phyloP scores from a whole-genome alignment of 2,113 vertebrate genomes.

The Thermophis baileyi region DNA sequence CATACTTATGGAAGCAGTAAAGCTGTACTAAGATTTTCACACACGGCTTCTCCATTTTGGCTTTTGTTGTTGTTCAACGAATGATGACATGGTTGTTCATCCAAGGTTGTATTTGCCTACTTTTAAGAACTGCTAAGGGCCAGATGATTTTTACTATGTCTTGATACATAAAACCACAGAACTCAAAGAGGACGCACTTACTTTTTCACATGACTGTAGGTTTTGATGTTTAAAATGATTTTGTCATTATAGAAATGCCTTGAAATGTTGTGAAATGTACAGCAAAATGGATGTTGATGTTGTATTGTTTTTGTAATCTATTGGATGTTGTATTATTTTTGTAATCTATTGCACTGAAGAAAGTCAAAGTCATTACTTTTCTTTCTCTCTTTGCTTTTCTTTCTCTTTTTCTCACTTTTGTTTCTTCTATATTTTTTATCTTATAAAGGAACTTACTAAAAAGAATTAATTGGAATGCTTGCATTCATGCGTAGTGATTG shows the following conservation, averaged over 20 bases:
- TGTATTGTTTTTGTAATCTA: neutral
- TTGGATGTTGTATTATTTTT: neutral
- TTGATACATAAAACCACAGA: neutral
- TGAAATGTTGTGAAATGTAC: neutral
- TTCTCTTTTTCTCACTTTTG: neutral
- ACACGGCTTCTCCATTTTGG: neutral
- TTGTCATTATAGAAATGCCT: neutral
- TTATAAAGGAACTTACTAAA: neutral
- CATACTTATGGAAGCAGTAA: neutral
- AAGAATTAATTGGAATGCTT: constrained; percentile 15
- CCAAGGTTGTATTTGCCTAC: neutral
- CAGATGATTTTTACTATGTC: neutral
- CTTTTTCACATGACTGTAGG: neutral
- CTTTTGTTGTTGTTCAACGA: neutral
- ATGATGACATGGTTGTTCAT: neutral
- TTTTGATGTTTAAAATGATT: neutral
- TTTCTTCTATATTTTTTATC: neutral
- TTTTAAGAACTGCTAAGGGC: neutral
- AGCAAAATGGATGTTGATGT: neutral
- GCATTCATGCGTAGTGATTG: neutral
- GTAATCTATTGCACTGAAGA: neutral
- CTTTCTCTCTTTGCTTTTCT: neutral
- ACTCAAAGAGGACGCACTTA: neutral
- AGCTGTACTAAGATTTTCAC: neutral
- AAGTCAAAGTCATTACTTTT: neutral